phyloP scores from a whole-genome alignment of 2,797 vertebrate genomes.

The Malurus splendens region DNA sequence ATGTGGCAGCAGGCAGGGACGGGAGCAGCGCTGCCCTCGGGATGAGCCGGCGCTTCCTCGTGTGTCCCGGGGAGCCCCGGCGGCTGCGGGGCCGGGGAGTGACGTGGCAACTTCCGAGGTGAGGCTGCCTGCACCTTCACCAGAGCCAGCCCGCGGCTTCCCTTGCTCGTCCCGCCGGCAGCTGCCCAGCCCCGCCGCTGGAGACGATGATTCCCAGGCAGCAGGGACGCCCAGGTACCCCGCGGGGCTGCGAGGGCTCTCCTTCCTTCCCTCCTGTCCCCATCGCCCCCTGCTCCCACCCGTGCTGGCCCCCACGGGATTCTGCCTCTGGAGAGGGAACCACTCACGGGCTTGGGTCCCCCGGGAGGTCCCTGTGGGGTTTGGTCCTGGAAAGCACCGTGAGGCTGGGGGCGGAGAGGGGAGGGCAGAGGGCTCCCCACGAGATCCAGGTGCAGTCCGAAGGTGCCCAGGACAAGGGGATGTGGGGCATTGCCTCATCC shows the following conservation, averaged over 20 bases:
- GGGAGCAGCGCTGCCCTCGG: neutral
- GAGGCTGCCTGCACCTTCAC: neutral
- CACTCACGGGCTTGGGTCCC: accelerated
- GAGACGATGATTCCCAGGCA: neutral
- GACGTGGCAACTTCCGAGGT: conserved; percentile 49
- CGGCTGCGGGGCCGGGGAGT: neutral
- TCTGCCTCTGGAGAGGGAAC: accelerated
- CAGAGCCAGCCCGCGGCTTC: neutral
- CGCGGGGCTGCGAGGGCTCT: neutral
- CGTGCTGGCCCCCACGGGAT: accelerated
- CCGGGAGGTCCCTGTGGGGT: neutral
- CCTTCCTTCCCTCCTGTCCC: neutral
- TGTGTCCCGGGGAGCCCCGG: neutral
- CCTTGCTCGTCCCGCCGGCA: neutral
- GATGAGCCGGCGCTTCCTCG: neutral
- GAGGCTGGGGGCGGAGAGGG: neutral
- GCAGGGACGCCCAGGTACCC: conserved; percentile 16
- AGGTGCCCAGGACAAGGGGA: neutral
- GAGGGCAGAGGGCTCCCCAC: neutral
- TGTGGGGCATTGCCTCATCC: neutral
- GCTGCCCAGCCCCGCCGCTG: neutral
- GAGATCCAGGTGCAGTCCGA: accelerated
- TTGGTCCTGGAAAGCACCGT: neutral
- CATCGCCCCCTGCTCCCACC: neutral
- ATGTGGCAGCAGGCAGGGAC: neutral